phyloP scores from a whole-genome alignment of 1,140 invertebrate species.

The Neodiprion pinetum region DNA sequence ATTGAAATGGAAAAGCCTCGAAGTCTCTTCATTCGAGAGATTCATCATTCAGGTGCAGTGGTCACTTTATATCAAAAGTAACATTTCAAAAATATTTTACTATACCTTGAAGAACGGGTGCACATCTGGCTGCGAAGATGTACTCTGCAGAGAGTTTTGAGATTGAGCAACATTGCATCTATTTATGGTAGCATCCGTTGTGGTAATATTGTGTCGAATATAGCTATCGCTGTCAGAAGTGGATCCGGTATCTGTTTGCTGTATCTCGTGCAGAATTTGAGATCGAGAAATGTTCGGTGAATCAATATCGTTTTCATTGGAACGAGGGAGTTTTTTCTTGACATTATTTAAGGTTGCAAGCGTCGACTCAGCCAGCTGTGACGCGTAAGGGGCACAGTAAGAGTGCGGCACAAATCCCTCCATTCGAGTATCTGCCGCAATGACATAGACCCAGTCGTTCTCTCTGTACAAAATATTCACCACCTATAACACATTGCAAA shows the following conservation, averaged over 20 bases:
- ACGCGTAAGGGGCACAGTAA: slow-evolving; percentile 87
- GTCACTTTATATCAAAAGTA: too few relatives aligned
- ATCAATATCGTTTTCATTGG: slow-evolving; percentile 55
- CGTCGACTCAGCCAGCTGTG: slow-evolving; percentile 76
- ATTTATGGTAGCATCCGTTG: slow-evolving; percentile 58
- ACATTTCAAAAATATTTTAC: not conserved
- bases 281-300: slow-evolving; percentile 45
- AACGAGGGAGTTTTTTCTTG: slow-evolving; percentile 85
- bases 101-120: slow-evolving; percentile 86
- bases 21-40: too few relatives aligned
- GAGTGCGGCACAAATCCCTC: slow-evolving; percentile 96
- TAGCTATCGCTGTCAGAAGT: slow-evolving; percentile 72
- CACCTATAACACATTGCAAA: slow-evolving; percentile 64
- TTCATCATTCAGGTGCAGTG: too few relatives aligned
- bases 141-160: slow-evolving; percentile 67
- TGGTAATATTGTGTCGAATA: slow-evolving; percentile 61
- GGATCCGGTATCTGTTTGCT: slow-evolving; percentile 62
- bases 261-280: slow-evolving; percentile 52
- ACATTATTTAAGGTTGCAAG: slow-evolving; percentile 70
- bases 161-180: slow-evolving; percentile 62
- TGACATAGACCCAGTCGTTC: slow-evolving; percentile 97
- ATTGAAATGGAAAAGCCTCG: too few relatives aligned
- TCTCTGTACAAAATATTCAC: slow-evolving; percentile 93
- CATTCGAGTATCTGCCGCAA: slow-evolving; percentile 83
- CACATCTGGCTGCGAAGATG: slow-evolving; percentile 73